Base-by-base conservation (phyloP, 2,113 vertebrate genomes). In the Butorides virescens region DNA sequence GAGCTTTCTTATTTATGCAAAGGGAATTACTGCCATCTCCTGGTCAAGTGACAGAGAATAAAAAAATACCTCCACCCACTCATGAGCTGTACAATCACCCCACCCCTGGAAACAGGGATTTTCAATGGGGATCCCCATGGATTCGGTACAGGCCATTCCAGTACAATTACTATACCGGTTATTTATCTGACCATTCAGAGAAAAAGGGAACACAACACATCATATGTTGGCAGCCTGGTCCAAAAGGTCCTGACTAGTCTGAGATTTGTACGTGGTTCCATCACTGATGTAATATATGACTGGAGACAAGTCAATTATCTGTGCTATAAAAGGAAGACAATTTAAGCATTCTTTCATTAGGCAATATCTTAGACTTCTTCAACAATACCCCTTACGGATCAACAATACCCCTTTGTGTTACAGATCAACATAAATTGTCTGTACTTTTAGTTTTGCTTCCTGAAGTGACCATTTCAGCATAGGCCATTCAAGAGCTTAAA, bases 11-110 rank as follows among this genome's bases (percentile, higher is more conserved):
- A 23, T 9, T 32, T 44, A 53, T 81, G 56, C 32, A 23, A 16
- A 92, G 90, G 36, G 66, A 90, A 37, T 80, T 78, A 81, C 87
- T 32, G 93, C 97, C 97, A 97, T 70, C 97, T 97, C n/a, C 95
- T 93, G 97, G 96, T 36, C 63, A 53, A 66, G 63, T 0, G 8
- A 27, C 58, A n/a, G 65, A 37, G 74, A 63, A 7, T 11, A 36
- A 19, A 32, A 8, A 71, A 76, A 29, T 25, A 5, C 34, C 34
- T 72, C 34, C 62, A 20, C 21, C 37, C 34, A 4, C 21, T 37
- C 1, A 1, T 3, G 30, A 88, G 78, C 53, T 44, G 21, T 13
- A 29, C 14, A 12, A 10, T 12, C 39, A 7, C 36, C 15, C 44
- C 39, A 5, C 5, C 46, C 1, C 10, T n/a, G 47, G 53, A 9